These are phyloP conservation scores for Nephrotoma guestfalica DNA, from an alignment of 2,888 invertebrate genomes.

Conservation along the genomic window DNA sequence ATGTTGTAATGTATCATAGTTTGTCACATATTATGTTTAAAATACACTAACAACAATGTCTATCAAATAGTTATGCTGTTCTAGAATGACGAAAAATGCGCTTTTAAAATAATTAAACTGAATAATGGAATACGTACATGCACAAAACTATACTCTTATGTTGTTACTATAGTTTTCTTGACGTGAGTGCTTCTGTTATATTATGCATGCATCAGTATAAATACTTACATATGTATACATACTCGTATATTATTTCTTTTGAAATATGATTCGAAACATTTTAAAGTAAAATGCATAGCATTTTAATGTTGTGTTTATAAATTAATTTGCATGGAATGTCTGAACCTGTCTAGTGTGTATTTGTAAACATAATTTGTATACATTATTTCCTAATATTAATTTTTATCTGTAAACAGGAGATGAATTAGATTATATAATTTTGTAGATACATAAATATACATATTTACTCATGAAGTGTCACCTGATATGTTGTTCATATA, in stretches of 20 bases:
- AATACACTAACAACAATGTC: background rate
- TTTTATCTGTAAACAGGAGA: background rate
- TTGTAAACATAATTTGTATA: no score
- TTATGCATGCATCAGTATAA: no score
- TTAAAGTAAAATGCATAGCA: background rate
- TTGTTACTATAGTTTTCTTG: background rate
- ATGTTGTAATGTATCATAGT: background rate
- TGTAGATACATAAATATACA: no score
- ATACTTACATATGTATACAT: background rate
- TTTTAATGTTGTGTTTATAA: background rate
- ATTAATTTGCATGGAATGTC: background rate
- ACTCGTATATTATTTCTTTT: background rate
- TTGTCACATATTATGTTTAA: background rate
- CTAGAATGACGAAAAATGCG: background rate
- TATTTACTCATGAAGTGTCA: no score
- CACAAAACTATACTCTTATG: background rate
- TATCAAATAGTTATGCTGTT: background rate
- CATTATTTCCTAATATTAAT: no score
- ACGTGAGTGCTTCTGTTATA: background rate
- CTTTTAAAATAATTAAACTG: background rate
- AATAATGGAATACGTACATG: background rate
- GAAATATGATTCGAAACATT: background rate
- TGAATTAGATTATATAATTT: no score
- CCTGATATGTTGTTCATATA: no score
- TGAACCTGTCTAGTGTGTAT: no score